These are phyloP conservation scores for Cosmia pyralina DNA, from an alignment of 2,888 invertebrate species.

Conservation along the genomic window DNA sequence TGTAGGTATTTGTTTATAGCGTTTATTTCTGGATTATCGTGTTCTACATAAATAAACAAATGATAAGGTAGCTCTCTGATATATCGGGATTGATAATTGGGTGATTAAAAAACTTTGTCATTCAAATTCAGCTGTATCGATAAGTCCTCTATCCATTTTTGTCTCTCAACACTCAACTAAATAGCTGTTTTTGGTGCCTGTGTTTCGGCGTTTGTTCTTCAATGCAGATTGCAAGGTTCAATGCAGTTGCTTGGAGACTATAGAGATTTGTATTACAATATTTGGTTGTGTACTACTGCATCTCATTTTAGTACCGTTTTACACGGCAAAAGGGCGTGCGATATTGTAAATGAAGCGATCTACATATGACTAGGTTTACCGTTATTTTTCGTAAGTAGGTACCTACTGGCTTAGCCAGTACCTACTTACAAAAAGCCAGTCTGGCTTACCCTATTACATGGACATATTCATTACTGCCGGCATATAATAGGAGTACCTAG, in stretches of 20 bases:
- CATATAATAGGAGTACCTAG: no score
- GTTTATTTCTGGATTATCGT: neutral
- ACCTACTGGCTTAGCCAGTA: no score
- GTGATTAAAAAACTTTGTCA: neutral
- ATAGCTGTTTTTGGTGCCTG: neutral
- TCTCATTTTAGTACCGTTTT: constrained; percentile 55
- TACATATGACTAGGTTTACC: constrained; percentile 45
- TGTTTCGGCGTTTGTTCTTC: constrained; percentile 8
- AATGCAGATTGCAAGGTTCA: constrained; percentile 7
- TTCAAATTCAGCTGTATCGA: neutral
- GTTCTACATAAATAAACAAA: neutral
- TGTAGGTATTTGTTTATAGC: constrained; percentile 12
- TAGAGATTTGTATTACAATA: constrained; percentile 27
- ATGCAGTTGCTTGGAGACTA: constrained; percentile 6
- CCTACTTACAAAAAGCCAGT: no score
- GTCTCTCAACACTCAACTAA: constrained; percentile 6
- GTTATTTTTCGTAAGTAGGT: constrained; percentile 30
- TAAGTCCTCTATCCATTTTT: neutral
- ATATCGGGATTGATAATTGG: no score
- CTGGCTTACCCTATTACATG: no score
- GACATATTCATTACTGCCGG: no score
- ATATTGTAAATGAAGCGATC: constrained; percentile 53
- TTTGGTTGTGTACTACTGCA: constrained; percentile 30
- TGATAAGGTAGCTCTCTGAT: neutral
- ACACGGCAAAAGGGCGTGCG: constrained; percentile 45